Evolutionary conservation across 92 coral and sea anemone species (phyloP).

Genomic region (Parazoanthus darwini): DNA sequence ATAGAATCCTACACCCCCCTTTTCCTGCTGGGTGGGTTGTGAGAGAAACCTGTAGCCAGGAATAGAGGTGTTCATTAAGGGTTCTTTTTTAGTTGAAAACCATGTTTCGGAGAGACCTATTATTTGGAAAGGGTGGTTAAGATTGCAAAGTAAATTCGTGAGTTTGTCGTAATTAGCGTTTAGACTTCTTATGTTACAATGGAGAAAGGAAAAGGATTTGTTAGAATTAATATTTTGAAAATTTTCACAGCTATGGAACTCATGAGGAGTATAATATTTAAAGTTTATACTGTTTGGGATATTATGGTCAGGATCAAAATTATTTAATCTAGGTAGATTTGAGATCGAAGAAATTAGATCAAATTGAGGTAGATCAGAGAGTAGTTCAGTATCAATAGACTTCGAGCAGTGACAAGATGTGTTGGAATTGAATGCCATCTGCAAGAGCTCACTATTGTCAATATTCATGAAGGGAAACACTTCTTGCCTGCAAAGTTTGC

Average conservation of each 20-base stretch:
- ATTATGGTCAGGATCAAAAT: slow-evolving; percentile 1
- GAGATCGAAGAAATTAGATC: background rate
- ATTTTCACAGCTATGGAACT: slow-evolving; percentile 44
- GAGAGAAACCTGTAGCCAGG: slow-evolving; percentile 41
- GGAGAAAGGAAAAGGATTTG: background rate
- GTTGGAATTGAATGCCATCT: background rate
- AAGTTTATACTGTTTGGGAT: background rate
- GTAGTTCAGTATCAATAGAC: background rate
- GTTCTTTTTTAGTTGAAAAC: background rate
- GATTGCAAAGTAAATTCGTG: slow-evolving; percentile 5
- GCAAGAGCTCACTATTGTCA: background rate
- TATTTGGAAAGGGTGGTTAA: slow-evolving; percentile 35
- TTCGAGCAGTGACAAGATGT: background rate
- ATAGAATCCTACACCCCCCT: too few relatives aligned
- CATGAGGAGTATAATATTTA: slow-evolving; percentile 54
- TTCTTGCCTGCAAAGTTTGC: background rate
- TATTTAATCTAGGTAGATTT: background rate
- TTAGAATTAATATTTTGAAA: slow-evolving; percentile 10
- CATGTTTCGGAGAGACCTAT: slow-evolving; percentile 51
- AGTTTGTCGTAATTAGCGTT: background rate
- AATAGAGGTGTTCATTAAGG: background rate
- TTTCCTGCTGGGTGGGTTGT: too few relatives aligned
- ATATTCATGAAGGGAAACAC: background rate
- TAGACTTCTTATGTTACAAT: slow-evolving; percentile 4
- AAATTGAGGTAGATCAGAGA: background rate